Percentiles rank a stretch among this genome's conserved stretches.
These are phyloP conservation scores for Cotesia vestalis DNA, from an alignment of 1,140 invertebrate species.

Conservation along the genomic window DNA sequence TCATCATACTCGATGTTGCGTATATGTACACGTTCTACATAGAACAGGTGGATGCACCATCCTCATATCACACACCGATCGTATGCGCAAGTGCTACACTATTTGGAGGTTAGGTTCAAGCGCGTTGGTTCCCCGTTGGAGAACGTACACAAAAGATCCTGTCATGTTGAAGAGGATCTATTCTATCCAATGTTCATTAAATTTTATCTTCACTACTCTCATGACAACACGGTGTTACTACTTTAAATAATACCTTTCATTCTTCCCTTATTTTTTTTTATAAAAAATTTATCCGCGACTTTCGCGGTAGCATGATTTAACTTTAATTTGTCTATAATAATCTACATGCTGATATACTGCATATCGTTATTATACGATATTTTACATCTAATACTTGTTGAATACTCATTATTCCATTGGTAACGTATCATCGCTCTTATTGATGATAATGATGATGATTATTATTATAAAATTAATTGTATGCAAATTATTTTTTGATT, in stretches of 20 bases:
- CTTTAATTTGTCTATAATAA: not conserved
- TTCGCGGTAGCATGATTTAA: not conserved
- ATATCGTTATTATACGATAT: not conserved
- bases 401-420: slow-evolving; percentile 6
- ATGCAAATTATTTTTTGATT: no score
- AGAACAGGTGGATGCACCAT: slow-evolving; percentile 30
- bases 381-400: slow-evolving; percentile 5
- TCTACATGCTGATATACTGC: not conserved
- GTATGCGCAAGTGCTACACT: slow-evolving; percentile 15
- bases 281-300: not conserved
- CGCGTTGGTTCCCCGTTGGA: not conserved
- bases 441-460: no score
- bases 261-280: not conserved
- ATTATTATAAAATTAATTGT: no score
- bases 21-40: slow-evolving; percentile 14
- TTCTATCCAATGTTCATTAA: slow-evolving; percentile 22
- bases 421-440: not conserved
- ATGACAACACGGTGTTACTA: slow-evolving; percentile 13
- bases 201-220: slow-evolving; percentile 5
- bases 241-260: slow-evolving; percentile 4
- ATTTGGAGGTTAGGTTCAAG: slow-evolving; percentile 29
- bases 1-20: not conserved
- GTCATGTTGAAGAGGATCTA: slow-evolving; percentile 18
- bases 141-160: slow-evolving; percentile 18
- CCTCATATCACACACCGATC: slow-evolving; percentile 17